Evolutionary conservation across 2,113 vertebrate species (phyloP).

Genomic region (Bubo blakistoni): DNA sequence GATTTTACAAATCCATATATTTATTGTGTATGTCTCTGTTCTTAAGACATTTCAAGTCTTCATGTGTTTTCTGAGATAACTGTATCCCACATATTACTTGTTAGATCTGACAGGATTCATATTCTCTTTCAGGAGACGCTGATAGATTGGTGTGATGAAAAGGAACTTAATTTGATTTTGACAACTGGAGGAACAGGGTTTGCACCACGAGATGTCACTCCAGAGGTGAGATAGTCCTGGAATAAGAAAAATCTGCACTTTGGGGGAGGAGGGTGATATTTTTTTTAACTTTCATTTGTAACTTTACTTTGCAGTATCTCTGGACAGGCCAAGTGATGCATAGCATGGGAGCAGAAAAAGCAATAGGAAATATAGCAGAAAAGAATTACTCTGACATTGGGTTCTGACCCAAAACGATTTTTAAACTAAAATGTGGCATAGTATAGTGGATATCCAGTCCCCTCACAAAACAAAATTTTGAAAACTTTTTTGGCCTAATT

Average conservation of each 20-base stretch:
- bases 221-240: constrained; percentile 83
- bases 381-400: background rate
- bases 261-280: background rate
- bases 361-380: background rate
- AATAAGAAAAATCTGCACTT: constrained; percentile 25
- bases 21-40: background rate
- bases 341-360: background rate
- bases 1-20: background rate
- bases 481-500: background rate
- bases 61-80: background rate
- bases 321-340: background rate
- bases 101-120: constrained; percentile 50
- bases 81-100: background rate
- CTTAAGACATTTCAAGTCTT: background rate
- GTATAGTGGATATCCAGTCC: background rate
- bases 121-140: constrained; percentile 86
- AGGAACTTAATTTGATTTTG: constrained; percentile 97
- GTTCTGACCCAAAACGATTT: background rate
- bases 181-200: constrained; percentile 98
- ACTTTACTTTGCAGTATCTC: background rate
- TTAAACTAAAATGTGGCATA: background rate
- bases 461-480: background rate
- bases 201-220: constrained; percentile 97
- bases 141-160: constrained; percentile 98
- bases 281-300: background rate